Percentiles rank a stretch among this genome's conserved stretches.
phyloP scores from a whole-genome alignment of 2,888 invertebrate species.

The Drosophila neotestacea region DNA sequence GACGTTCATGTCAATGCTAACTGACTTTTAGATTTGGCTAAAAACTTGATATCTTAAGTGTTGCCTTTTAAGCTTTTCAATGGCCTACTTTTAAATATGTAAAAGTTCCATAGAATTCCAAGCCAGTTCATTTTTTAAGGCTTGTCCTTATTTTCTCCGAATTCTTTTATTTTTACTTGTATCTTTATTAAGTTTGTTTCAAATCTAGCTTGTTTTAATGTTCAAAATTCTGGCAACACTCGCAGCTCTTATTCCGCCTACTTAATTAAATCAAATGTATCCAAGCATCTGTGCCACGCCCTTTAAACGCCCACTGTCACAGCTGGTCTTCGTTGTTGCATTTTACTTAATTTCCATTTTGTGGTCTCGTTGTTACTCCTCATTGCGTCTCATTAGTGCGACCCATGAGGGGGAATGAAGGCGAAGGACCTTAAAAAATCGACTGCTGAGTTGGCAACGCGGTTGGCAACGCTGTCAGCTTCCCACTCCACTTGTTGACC shows the following conservation, averaged over 20 bases:
- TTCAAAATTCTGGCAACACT: too few relatives aligned
- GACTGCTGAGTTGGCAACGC: conserved; percentile 56
- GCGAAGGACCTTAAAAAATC: conserved; percentile 31
- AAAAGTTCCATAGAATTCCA: too few relatives aligned
- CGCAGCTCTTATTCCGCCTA: conserved; percentile 6
- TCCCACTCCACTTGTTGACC: conserved; percentile 57
- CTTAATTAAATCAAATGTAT: conserved; percentile 69
- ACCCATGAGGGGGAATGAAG: background rate
- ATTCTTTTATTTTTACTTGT: too few relatives aligned
- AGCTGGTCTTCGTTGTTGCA: conserved; percentile 50
- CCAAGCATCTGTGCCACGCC: conserved; percentile 44
- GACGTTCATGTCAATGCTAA: conserved; percentile 18
- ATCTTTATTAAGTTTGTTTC: too few relatives aligned
- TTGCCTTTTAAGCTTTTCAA: too few relatives aligned
- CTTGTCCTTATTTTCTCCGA: too few relatives aligned
- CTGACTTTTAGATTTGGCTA: background rate
- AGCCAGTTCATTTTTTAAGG: too few relatives aligned
- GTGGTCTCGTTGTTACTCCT: conserved; percentile 38
- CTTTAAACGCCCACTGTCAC: conserved; percentile 28
- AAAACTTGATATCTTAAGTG: background rate
- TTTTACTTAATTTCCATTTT: conserved; percentile 71
- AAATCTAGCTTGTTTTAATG: too few relatives aligned
- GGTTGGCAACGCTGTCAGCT: conserved; percentile 15
- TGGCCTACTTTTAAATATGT: too few relatives aligned
- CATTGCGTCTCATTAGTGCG: conserved; percentile 68